Base-by-base conservation (phyloP, 2,113 vertebrate species). In the Perca fluviatilis region DNA sequence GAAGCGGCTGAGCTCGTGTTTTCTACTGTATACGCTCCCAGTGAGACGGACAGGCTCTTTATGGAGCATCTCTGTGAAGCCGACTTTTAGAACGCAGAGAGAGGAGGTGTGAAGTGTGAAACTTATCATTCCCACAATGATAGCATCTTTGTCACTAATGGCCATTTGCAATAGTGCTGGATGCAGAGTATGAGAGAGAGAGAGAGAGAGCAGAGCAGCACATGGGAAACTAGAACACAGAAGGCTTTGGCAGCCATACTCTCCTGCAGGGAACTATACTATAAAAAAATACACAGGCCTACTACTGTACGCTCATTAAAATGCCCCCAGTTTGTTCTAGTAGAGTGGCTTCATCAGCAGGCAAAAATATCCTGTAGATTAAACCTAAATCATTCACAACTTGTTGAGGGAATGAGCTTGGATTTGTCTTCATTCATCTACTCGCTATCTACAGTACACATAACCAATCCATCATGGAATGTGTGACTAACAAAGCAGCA, bases 271-370 rank as follows among this genome's bases (percentile, higher is more conserved):
- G 91, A 92, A 86, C 86, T 89, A 84, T 56, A 77, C 54, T 77
- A 65, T 68, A 60, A 89, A 86, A 62, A 90, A 75, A 89, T 30
- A 89, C 74, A 86, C 84, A 85, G 77, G 27, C 61, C 64, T 50
- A 60, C 66, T 77, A 85, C 84, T 79, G 81, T 84, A 85, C 51
- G 43, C 88, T 92, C 83, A 91, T 91, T 91, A 88, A 91, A 91
- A 84, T 51, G 56, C 47, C 89, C 70, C 85, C 82, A 60, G 86
- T 84, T 88, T 88, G 71, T 82, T 86, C 61, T 27, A 61, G 64
- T 3, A 11, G 36, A 81, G 69, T 27, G 56, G 73, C 64, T 71
- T 79, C 65, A 84, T 70, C 11, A 62, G 54, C 77, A 65, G 71
- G 56, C 19, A 62, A 21, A 74, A 74, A 40, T 21, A 63, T 61